Evolutionary conservation across 92 coral and sea anemone species (phyloP).

Genomic region (Bergia puertoricense): DNA sequence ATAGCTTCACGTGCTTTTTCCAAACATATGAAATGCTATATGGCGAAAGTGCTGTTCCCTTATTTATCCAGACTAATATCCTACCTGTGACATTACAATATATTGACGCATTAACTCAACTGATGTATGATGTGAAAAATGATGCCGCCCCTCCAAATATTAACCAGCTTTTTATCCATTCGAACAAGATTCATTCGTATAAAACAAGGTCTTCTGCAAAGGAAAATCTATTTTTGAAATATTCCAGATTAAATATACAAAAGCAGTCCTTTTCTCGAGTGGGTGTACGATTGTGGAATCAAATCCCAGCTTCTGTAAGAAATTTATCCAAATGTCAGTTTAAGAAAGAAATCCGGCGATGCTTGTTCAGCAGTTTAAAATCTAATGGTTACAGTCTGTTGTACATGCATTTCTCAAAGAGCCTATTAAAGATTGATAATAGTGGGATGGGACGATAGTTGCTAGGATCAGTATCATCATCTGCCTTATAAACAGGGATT

Average conservation of each 20-base stretch:
- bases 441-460: background rate
- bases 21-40: too few relatives aligned
- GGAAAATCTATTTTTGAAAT: too few relatives aligned
- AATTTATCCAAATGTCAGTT: too few relatives aligned
- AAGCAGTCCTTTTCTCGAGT: conserved; percentile 38
- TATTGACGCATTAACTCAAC: conserved; percentile 26
- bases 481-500: background rate
- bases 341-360: background rate
- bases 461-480: background rate
- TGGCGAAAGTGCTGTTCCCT: conserved; percentile 44
- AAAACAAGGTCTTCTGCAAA: conserved; percentile 48
- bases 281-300: conserved; percentile 39
- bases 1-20: too few relatives aligned
- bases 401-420: background rate
- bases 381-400: background rate
- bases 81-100: conserved; percentile 38
- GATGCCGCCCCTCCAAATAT: conserved; percentile 38
- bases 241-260: conserved; percentile 46
- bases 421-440: background rate
- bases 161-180: conserved; percentile 35
- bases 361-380: background rate
- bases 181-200: conserved; percentile 47
- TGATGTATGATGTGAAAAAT: too few relatives aligned
- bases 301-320: conserved; percentile 31
- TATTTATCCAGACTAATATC: conserved; percentile 34